Conservation (phyloP, 2,797 vertebrate species). For the Megaceryle alcyon region DNA sequence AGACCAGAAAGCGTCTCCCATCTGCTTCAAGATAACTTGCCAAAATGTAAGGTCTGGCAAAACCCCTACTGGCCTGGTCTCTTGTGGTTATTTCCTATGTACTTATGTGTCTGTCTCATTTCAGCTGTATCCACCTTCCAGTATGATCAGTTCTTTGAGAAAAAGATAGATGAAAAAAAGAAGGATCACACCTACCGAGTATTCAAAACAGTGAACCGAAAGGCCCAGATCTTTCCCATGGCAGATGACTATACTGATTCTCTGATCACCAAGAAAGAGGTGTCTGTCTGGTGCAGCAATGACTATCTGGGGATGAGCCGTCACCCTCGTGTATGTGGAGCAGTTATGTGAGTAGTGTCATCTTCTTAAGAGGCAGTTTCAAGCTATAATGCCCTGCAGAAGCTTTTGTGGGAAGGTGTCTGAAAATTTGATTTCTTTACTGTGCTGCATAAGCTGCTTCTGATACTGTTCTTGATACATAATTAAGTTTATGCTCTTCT, state of each 20-base stretch:
- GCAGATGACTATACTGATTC: conserved; percentile 88
- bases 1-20: conserved; percentile 90
- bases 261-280: conserved; percentile 85
- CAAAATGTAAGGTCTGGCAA: conserved; percentile 81
- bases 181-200: conserved; percentile 91
- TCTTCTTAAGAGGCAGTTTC: background rate
- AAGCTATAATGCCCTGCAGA: background rate
- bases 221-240: conserved; percentile 88
- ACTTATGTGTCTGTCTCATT: conserved; percentile 18
- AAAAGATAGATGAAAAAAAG: conserved; percentile 90
- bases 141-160: conserved; percentile 93
- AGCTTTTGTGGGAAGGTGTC: background rate
- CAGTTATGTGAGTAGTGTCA: conserved; percentile 85
- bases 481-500: background rate
- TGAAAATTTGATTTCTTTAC: background rate
- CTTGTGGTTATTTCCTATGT: background rate
- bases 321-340: conserved; percentile 86
- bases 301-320: conserved; percentile 96
- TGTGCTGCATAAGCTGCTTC: background rate
- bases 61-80: background rate
- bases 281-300: conserved; percentile 96
- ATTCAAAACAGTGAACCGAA: conserved; percentile 93
- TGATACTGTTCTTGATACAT: background rate
- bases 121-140: conserved; percentile 88
- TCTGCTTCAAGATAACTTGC: conserved; percentile 94